phyloP scores from a whole-genome alignment of 1,140 invertebrate genomes.

The Diachasmimorpha longicaudata region DNA sequence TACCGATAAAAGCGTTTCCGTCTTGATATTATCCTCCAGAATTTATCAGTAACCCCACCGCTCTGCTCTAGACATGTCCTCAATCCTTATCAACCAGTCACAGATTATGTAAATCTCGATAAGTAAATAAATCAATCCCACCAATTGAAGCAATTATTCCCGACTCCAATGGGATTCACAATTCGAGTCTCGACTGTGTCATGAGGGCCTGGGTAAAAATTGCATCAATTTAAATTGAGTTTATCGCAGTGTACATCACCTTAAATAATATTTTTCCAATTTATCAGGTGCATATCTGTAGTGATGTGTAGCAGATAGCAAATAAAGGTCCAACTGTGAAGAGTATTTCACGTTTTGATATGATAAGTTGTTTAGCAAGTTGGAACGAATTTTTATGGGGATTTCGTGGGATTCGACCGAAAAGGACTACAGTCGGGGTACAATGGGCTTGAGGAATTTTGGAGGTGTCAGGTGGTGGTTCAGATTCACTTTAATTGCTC shows the following conservation, averaged over 20 bases:
- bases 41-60: neutral
- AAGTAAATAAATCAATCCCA: neutral
- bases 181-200: neutral
- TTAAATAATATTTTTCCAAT: neutral
- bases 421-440: neutral
- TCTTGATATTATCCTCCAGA: neutral
- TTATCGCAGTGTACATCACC: neutral
- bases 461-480: neutral
- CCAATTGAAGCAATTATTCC: neutral
- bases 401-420: neutral
- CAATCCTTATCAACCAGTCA: neutral
- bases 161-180: too few relatives aligned
- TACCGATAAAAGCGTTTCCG: neutral
- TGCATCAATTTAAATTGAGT: neutral
- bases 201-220: neutral
- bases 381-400: neutral
- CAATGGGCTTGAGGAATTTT: neutral
- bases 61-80: neutral
- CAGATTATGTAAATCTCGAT: neutral
- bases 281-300: neutral
- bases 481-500: neutral
- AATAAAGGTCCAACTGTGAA: neutral
- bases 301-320: neutral
- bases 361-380: neutral
- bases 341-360: neutral